phyloP scores from a whole-genome alignment of 2,797 vertebrate species.

The Rhyacichthys aspro region DNA sequence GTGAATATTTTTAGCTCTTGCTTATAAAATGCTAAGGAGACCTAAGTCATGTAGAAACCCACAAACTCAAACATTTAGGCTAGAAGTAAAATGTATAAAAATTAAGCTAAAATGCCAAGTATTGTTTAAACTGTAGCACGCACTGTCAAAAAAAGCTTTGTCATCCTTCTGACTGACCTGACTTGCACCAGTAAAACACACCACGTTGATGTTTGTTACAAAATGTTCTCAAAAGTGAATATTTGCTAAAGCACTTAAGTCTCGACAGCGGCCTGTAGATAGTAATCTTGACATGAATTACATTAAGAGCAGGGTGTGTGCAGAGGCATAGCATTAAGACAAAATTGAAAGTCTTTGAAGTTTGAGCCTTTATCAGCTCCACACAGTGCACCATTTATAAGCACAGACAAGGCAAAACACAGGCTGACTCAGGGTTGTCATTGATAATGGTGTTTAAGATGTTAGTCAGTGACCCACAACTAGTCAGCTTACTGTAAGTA shows the following conservation, averaged over 20 bases:
- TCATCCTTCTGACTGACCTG: slow-evolving; percentile 11
- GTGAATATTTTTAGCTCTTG: slow-evolving; percentile 62
- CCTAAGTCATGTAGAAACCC: slow-evolving; percentile 57
- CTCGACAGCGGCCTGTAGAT: slow-evolving; percentile 38
- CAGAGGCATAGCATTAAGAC: slow-evolving; percentile 43
- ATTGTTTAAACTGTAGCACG: slow-evolving; percentile 2
- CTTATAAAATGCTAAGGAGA: slow-evolving; percentile 53
- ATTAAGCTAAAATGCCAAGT: slow-evolving; percentile 24
- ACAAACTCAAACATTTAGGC: slow-evolving; percentile 67
- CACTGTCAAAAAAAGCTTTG: not conserved
- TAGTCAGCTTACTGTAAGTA: not conserved
- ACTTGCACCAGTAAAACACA: slow-evolving; percentile 15
- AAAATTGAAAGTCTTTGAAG: slow-evolving; percentile 57
- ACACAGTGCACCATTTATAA: slow-evolving; percentile 53
- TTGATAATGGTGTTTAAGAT: slow-evolving; percentile 52
- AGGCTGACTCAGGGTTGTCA: slow-evolving; percentile 28
- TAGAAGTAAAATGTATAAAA: slow-evolving; percentile 44
- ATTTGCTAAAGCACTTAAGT: slow-evolving; percentile 50
- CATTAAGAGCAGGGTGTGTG: slow-evolving; percentile 61
- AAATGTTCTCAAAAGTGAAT: slow-evolving; percentile 41
- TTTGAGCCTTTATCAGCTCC: slow-evolving; percentile 50
- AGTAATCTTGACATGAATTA: slow-evolving; percentile 60
- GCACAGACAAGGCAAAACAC: slow-evolving; percentile 36
- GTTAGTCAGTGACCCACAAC: slow-evolving; percentile 21
- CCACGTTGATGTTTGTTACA: not conserved